Conservation (phyloP, 2,888 invertebrate genomes). For the Erebia epiphron region DNA sequence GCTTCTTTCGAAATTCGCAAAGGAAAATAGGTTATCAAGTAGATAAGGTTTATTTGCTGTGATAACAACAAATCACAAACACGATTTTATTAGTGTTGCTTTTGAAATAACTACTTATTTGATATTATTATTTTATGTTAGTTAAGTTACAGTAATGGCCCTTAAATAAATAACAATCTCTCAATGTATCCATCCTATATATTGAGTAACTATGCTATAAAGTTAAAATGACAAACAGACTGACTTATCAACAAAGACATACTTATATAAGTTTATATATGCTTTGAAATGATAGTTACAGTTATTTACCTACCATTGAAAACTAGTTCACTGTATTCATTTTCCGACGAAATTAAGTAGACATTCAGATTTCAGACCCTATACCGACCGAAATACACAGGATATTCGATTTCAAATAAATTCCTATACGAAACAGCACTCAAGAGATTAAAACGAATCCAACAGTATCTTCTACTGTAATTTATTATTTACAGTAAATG, state of each 20-base stretch:
- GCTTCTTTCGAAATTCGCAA: constrained; percentile 40
- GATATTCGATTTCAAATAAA: constrained; percentile 5
- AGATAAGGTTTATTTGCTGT: constrained; percentile 39
- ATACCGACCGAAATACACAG: background rate
- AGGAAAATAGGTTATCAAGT: constrained; percentile 45
- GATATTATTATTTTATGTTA: background rate
- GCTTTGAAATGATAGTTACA: too few relatives aligned
- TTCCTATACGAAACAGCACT: constrained; percentile 9
- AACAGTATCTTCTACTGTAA: constrained; percentile 1
- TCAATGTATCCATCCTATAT: too few relatives aligned
- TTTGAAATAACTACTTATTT: background rate
- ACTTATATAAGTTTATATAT: too few relatives aligned
- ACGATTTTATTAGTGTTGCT: constrained; percentile 1
- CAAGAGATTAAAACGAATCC: constrained; percentile 17
- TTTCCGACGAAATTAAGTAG: constrained; percentile 1
- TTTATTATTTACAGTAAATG: too few relatives aligned
- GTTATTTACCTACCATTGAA: background rate
- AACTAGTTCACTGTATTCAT: too few relatives aligned
- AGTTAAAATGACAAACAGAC: too few relatives aligned
- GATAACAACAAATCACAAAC: constrained; percentile 31
- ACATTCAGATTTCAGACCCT: background rate
- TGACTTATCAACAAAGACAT: too few relatives aligned
- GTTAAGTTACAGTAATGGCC: background rate
- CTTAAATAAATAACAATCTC: too few relatives aligned
- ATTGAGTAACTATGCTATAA: too few relatives aligned